phyloP scores from a whole-genome alignment of 2,113 vertebrate genomes.

The Chloropsis hardwickii region DNA sequence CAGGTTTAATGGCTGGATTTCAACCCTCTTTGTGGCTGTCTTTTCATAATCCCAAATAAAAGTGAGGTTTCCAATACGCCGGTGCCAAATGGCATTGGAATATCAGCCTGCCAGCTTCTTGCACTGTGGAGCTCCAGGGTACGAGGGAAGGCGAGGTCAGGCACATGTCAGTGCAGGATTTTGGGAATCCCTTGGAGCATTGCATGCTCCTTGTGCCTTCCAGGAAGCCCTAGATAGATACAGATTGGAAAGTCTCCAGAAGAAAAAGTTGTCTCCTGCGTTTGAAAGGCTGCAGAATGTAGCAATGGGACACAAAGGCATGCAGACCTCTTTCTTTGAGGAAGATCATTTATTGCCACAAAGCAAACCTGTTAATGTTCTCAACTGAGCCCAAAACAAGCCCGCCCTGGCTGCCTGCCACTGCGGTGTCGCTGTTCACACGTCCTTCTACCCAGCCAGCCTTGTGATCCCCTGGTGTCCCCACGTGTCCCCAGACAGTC shows the following conservation, averaged over 20 bases:
- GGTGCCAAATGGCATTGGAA: neutral
- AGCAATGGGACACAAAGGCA: neutral
- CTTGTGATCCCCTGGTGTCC: neutral
- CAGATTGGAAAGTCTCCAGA: neutral
- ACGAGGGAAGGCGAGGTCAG: neutral
- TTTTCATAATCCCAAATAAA: neutral
- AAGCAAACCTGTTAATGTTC: neutral
- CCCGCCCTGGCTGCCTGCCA: neutral
- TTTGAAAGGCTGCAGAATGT: neutral
- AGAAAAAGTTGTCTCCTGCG: neutral
- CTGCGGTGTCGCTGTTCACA: neutral
- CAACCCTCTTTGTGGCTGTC: neutral
- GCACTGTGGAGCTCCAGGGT: neutral
- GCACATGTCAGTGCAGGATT: neutral
- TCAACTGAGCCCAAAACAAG: neutral
- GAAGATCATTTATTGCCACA: neutral
- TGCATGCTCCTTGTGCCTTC: neutral
- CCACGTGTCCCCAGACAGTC: fast-evolving
- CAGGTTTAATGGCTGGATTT: neutral
- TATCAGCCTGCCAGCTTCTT: neutral
- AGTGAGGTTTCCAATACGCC: neutral
- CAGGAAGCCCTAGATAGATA: neutral
- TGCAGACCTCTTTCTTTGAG: fast-evolving
- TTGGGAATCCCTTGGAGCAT: neutral
- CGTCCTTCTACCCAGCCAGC: neutral